These are phyloP conservation scores for Stenchaetothrips biformis DNA, from an alignment of 2,888 invertebrate genomes.

Conservation along the genomic window DNA sequence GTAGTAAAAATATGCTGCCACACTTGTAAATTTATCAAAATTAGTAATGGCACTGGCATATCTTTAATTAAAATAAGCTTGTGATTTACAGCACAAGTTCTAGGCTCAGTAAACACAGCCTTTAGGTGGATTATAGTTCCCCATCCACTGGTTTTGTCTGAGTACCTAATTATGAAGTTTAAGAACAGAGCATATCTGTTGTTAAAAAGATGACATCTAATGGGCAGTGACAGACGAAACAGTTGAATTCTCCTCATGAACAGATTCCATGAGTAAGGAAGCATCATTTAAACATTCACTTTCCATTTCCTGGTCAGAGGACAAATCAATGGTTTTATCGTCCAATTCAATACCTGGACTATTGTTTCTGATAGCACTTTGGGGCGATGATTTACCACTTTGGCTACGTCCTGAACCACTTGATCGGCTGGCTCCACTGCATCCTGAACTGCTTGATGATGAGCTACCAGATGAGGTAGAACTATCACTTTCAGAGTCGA, in stretches of 20 bases:
- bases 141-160: neutral
- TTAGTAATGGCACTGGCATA: neutral
- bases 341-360: no score
- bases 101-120: neutral
- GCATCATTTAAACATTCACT: neutral
- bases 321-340: no score
- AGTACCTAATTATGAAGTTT: no score
- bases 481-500: constrained; percentile 59
- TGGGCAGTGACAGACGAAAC: neutral
- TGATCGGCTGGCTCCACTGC: neutral
- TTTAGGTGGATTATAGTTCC: neutral
- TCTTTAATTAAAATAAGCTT: neutral
- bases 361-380: no score
- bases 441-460: constrained; percentile 12
- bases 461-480: constrained; percentile 48
- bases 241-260: constrained; percentile 7
- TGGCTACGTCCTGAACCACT: neutral
- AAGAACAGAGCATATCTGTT: neutral
- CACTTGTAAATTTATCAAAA: no score
- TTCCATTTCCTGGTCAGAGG: constrained; percentile 13
- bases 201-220: neutral
- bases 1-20: neutral
- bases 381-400: no score
- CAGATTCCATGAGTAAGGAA: neutral
- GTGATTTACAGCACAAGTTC: neutral